Base-by-base conservation (phyloP, 2,888 invertebrate species). In the Lasiommata megera region DNA sequence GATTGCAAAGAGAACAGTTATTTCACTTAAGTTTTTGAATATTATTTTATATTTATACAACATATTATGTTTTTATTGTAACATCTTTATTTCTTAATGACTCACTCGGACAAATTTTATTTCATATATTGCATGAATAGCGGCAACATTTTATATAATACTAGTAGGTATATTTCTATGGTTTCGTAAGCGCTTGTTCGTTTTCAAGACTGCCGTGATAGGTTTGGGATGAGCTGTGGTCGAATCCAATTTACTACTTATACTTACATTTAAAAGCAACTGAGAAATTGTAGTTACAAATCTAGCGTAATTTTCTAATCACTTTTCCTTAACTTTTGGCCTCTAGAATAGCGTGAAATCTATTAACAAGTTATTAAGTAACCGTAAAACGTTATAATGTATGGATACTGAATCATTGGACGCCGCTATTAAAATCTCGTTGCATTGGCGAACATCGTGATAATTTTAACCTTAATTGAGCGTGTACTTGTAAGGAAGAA, bases 181-280 rank as follows among this genome's bases (percentile, higher is more conserved):
- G 67, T 74, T 67, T 67, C 59, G 64, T 60, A 67, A 67, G 62
- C 65, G 29, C 47, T 59, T 50, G 66, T 67, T 61, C 66, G 71
- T 66, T 67, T 68, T 65, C 62, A 62, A 66, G 64, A 70, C 68
- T 67, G 69, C 72, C 71, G 67, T 69, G 67, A 71, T 70, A 69
- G 67, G 63, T 71, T 68, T 63, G 62, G 69, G 77, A 79, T 77
- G 77, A 73, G 66, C 65, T 77, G 77, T 65, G 74, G 74, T 78
- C 67, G 61, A 44, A 56, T 60, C 64, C 62, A 63, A 66, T 65
- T 61, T 57, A 58, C 54, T 53, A 58, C 12, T 8, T 14, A 67
- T 63, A 56, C n/a, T n/a, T n/a, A n/a, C n/a, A 61, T 71, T 69
- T 68, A 62, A 65, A 61, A 60, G 60, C 64, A 62, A 60, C 60